Evolutionary conservation across 1,140 invertebrate genomes (phyloP).

Genomic region (Sinonovacula constricta): DNA sequence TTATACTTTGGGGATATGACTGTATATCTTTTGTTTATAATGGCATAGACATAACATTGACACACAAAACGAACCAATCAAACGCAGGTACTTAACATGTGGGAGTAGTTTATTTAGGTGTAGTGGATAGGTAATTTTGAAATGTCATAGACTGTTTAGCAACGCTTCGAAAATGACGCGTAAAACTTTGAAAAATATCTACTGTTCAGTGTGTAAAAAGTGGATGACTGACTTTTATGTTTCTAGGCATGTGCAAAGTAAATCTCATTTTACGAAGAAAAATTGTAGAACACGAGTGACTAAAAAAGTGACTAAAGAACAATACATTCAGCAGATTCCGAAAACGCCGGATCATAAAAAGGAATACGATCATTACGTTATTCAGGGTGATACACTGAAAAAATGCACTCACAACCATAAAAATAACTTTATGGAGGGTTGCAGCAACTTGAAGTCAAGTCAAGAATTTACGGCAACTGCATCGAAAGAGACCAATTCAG

Average conservation of each 20-base stretch:
- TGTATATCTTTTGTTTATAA: too few species aligned
- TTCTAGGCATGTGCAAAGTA: slow-evolving; percentile 17
- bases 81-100: too few species aligned
- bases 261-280: slow-evolving; percentile 15
- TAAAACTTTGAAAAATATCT: slow-evolving; percentile 22
- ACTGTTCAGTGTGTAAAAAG: background rate
- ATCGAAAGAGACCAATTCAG: background rate
- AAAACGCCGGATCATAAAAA: background rate
- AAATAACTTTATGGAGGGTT: background rate
- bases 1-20: too few species aligned
- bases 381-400: background rate
- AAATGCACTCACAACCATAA: background rate
- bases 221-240: slow-evolving; percentile 8
- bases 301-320: background rate
- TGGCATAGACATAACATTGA: too few species aligned
- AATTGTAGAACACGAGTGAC: background rate
- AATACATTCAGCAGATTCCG: background rate
- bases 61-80: too few species aligned
- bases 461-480: background rate
- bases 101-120: too few species aligned
- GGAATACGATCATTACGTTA: background rate
- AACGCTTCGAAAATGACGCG: too few species aligned
- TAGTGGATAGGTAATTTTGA: too few species aligned
- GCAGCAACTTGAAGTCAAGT: background rate
- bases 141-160: too few species aligned